Conservation (phyloP, 1,140 invertebrate genomes). For the Eumaeus atala region DNA sequence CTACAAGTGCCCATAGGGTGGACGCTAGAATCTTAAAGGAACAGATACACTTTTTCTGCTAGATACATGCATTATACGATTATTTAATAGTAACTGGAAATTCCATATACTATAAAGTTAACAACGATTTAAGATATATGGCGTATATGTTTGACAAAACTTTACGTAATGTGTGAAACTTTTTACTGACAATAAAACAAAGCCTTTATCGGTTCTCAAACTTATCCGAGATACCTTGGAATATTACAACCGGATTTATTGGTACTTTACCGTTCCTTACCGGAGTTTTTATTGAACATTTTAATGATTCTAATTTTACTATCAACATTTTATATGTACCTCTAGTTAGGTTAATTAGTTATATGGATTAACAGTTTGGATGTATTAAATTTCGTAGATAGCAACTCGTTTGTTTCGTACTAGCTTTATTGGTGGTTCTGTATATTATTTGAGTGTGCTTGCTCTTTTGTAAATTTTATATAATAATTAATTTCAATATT, state of each 20-base stretch:
- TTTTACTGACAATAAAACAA: conserved; percentile 31
- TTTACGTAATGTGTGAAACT: conserved; percentile 25
- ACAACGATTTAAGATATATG: conserved; percentile 8
- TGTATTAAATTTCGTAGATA: conserved; percentile 3
- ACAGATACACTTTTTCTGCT: too few species aligned
- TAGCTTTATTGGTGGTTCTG: conserved; percentile 6
- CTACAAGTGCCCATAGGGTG: too few species aligned
- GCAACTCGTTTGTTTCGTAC: not conserved
- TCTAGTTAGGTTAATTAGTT: conserved; percentile 57
- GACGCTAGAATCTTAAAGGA: too few species aligned
- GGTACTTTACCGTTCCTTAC: conserved; percentile 38
- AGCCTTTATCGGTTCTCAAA: conserved; percentile 23
- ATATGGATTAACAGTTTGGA: conserved; percentile 36
- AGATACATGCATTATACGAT: too few species aligned
- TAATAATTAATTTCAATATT: not conserved
- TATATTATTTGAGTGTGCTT: not conserved
- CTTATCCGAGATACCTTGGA: conserved; percentile 21
- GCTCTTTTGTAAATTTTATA: not conserved
- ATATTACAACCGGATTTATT: conserved; percentile 54
- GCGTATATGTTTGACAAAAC: conserved; percentile 15
- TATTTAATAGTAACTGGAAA: too few species aligned
- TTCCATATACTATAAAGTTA: not conserved
- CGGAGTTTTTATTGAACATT: conserved; percentile 48
- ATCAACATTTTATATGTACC: conserved; percentile 40
- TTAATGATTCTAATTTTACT: conserved; percentile 55